A percentile compares a stretch with the other conserved stretches of the same genome.
These are phyloP conservation scores for Cartodere bifasciata DNA, from an alignment of 2,888 invertebrate genomes.

Conservation along the genomic window DNA sequence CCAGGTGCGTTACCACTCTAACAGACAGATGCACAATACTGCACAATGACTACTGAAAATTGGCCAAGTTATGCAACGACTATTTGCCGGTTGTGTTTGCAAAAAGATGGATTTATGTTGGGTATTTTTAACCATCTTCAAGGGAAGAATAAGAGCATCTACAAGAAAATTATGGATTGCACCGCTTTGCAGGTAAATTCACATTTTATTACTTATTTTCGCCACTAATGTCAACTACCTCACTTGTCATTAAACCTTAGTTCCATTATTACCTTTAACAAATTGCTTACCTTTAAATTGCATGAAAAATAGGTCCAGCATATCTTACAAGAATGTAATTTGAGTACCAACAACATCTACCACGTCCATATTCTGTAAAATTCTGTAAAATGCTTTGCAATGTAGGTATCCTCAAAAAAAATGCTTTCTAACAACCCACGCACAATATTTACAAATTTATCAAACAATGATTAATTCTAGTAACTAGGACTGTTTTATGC, in stretches of 20 bases:
- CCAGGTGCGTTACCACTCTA: constrained; percentile 12
- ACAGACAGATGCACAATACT: constrained; percentile 8
- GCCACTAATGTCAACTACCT: neutral
- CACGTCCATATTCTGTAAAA: no score
- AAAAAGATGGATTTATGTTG: constrained; percentile 46
- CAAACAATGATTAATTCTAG: no score
- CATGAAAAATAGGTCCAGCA: no score
- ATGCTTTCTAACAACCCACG: no score
- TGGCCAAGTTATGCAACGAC: constrained; percentile 43
- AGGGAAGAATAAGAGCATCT: constrained; percentile 34
- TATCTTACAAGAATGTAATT: no score
- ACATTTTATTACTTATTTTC: neutral
- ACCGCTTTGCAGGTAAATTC: constrained; percentile 34
- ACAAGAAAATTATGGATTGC: constrained; percentile 35
- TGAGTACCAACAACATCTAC: no score
- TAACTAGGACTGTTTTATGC: no score
- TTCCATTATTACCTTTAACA: no score
- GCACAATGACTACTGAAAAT: constrained; percentile 25
- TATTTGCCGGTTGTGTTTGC: constrained; percentile 55
- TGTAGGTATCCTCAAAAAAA: no score
- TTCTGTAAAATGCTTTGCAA: no score
- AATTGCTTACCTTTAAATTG: no score
- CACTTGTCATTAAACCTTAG: neutral
- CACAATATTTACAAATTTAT: no score
- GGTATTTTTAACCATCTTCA: constrained; percentile 48